phyloP scores from a whole-genome alignment of 1,140 invertebrate species.

The Polypedilum vanderplanki region DNA sequence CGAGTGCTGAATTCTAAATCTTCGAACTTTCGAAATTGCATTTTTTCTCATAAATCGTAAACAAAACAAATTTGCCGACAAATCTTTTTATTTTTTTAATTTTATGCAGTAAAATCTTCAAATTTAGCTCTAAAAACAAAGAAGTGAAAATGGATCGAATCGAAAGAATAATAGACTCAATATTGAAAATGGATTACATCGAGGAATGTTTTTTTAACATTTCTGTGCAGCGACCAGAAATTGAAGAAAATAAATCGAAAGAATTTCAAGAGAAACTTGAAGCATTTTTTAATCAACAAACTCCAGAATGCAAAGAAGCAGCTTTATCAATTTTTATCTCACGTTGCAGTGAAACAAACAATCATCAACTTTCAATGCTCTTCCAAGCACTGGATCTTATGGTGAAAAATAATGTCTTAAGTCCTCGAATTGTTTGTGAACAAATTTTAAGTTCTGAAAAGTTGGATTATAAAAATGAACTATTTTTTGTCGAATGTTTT shows the following conservation, averaged over 20 bases:
- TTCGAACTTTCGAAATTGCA: no score
- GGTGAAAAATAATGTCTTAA: slow-evolving; percentile 31
- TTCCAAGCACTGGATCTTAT: not conserved
- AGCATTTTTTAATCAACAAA: not conserved
- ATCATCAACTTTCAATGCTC: not conserved
- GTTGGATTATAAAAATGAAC: slow-evolving; percentile 63
- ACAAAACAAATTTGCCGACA: no score
- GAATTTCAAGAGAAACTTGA: slow-evolving; percentile 12
- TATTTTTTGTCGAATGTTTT: slow-evolving; percentile 86
- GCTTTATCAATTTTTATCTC: slow-evolving; percentile 6
- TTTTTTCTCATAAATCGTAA: no score
- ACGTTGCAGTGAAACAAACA: not conserved
- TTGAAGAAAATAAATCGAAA: slow-evolving; percentile 17
- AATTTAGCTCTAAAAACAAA: not conserved
- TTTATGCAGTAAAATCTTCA: no score
- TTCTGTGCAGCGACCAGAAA: not conserved
- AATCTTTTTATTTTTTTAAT: no score
- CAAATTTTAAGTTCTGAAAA: slow-evolving; percentile 72
- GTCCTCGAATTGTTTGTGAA: slow-evolving; percentile 73
- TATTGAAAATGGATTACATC: not conserved
- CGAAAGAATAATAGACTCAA: slow-evolving; percentile 21
- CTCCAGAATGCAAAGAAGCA: slow-evolving; percentile 14
- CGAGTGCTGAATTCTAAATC: no score
- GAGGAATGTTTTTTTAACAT: not conserved
- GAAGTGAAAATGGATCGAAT: not conserved